Evolutionary conservation across 2,113 vertebrate genomes (phyloP), one percentile per base, ranked within the genome.

Genomic region (Gallinago undulata): DNA sequence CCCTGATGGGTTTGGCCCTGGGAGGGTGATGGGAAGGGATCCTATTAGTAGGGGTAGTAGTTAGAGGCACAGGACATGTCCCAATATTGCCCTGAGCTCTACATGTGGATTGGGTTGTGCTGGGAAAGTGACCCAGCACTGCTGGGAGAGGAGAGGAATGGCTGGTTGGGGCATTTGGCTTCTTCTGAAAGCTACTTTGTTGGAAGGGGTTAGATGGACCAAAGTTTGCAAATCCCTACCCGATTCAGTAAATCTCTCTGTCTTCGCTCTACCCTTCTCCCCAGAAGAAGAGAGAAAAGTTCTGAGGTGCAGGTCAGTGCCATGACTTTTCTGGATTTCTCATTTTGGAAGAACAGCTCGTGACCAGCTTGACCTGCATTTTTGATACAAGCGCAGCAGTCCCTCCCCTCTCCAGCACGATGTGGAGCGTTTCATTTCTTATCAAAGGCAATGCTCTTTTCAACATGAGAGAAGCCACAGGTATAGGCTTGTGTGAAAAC

Each of bases 201-300:
- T 51, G 51, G n/a, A 68, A 79, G 19, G 41, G 12, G 19, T 73
- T 73, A 43, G 22, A 19, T n/a, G 45, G 55, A 17, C 31, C 22
- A 53, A 69, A 79, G 35, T 25, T 22, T 41, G 48, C 25, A 62
- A 86, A 63, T 50, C n/a, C 24, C 56, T 59, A 3, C 17, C 18
- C 1, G 2, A 0, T 24, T 31, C 31, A 19, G 28, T 47, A 39
- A 48, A 33, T 48, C 25, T 59, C 3, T 21, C 0, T 6, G 15
- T 33, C 48, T 31, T 45, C 13, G 57, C 53, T 48, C 13, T 45
- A 15, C 24, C 77, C 13, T 78, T 19, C 68, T 35, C 30, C 28
- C 13, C 30, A 6, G 27, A 37, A 74, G 80, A 51, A 56, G 7
- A 47, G 11, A 64, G 11, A 62, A 18, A 9, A 67, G 1, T 55